Conservation (phyloP, 2,113 vertebrate species). For the Salvelinus namaycush region DNA sequence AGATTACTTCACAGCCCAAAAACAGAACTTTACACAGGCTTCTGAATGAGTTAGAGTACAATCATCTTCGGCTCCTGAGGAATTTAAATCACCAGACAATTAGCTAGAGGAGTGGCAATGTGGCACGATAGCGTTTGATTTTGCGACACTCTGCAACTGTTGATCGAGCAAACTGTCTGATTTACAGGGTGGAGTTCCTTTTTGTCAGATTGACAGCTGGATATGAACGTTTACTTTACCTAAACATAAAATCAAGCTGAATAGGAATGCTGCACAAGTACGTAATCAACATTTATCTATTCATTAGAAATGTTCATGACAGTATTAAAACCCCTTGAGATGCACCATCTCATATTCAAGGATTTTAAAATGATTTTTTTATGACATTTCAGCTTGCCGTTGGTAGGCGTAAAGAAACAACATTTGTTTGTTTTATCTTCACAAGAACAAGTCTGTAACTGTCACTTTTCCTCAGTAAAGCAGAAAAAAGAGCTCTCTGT, state of each 20-base stretch:
- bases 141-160: conserved; percentile 35
- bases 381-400: too few relatives aligned
- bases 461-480: not conserved
- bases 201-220: conserved; percentile 4
- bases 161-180: conserved; percentile 43
- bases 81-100: conserved; percentile 40
- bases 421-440: not conserved
- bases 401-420: not conserved
- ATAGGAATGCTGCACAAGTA: not conserved
- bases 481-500: conserved; percentile 19
- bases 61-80: conserved; percentile 19
- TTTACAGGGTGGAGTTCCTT: conserved; percentile 23
- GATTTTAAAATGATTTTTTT: too few relatives aligned
- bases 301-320: too few relatives aligned
- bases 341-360: not conserved
- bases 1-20: conserved; percentile 9
- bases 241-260: not conserved
- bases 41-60: conserved; percentile 1
- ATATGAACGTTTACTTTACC: not conserved
- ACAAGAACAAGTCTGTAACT: not conserved
- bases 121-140: conserved; percentile 32
- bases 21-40: not conserved
- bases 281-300: too few relatives aligned
- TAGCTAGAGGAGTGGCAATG: conserved; percentile 29
- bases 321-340: too few relatives aligned